phyloP scores from a whole-genome alignment of 2,113 vertebrate species.

The Dinomys branickii region DNA sequence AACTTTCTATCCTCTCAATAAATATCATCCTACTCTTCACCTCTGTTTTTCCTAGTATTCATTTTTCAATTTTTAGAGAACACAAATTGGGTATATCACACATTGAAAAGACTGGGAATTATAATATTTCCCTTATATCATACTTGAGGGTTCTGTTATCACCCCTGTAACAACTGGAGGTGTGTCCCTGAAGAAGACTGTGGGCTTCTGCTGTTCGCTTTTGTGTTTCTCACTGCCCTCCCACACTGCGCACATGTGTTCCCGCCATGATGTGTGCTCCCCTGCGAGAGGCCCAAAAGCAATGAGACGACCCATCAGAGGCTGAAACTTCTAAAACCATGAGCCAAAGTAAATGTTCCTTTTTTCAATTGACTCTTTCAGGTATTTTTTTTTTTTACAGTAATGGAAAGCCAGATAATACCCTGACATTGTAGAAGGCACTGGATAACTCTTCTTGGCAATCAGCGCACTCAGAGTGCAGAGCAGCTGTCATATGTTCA shows the following conservation, averaged over 20 bases:
- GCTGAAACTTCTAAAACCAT: not conserved
- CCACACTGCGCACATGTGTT: no score
- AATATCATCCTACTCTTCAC: not conserved
- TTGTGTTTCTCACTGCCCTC: not conserved
- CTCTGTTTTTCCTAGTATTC: not conserved
- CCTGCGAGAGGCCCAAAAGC: not conserved
- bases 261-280: not conserved
- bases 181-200: not conserved
- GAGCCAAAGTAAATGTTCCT: not conserved
- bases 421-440: not conserved
- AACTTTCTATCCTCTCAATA: not conserved
- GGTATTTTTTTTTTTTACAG: not conserved
- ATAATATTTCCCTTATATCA: not conserved
- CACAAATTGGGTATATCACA: not conserved
- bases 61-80: not conserved
- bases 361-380: not conserved
- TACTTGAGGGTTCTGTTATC: not conserved
- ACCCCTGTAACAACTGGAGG: not conserved
- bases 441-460: not conserved
- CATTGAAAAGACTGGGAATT: not conserved
- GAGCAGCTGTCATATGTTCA: not conserved
- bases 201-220: not conserved
- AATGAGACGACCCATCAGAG: not conserved
- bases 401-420: not conserved
- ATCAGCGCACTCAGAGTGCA: not conserved